Evolutionary conservation across 30 jellyfish, hydroid and myxozoan genomes (phyloP).

Genomic region (Hydractinia echinata): DNA sequence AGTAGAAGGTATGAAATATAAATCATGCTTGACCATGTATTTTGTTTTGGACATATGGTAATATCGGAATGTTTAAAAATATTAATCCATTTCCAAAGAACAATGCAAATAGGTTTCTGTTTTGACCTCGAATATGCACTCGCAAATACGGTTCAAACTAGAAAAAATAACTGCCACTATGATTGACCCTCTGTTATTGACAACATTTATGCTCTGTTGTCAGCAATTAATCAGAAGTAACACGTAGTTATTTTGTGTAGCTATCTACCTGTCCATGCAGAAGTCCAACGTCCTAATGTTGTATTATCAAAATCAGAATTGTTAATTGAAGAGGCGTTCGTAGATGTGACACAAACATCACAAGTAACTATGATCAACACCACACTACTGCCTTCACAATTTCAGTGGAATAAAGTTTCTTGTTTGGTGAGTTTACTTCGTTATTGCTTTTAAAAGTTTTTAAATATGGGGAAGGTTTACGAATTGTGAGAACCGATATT

Average conservation of each 20-base stretch:
- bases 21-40: no score
- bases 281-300: conserved; percentile 65
- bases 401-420: neutral
- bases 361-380: conserved; percentile 4
- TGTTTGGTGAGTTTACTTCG: no score
- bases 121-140: neutral
- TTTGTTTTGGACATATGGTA: no score
- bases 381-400: neutral
- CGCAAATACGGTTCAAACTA: no score
- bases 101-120: neutral
- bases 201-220: neutral
- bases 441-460: no score
- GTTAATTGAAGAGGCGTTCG: neutral
- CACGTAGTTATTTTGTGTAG: conserved; percentile 25
- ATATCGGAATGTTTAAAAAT: no score
- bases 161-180: no score
- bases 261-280: conserved; percentile 64
- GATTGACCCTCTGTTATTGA: neutral
- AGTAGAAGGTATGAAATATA: no score
- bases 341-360: conserved; percentile 6
- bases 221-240: neutral
- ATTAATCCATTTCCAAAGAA: no score
- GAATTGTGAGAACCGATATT: no score
- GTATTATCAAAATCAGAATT: neutral
- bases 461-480: no score